Evolutionary conservation across 92 coral and sea anemone genomes (phyloP), one percentile per base, ranked within the genome.

Genomic region (Palythoa caribaeorum): DNA sequence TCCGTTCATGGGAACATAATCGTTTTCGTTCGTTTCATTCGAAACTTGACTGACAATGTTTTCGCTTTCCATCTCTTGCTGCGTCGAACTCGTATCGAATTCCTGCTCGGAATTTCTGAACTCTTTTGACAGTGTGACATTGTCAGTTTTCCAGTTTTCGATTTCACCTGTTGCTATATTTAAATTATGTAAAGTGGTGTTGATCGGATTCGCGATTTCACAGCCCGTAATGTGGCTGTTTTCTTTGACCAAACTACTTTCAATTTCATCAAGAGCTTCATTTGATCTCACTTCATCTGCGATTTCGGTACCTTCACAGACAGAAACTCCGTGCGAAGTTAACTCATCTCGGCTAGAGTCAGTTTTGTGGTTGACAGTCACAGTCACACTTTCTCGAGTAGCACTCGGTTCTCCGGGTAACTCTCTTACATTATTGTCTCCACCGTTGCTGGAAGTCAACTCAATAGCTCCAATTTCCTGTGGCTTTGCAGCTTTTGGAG

Each of bases 81-180:
- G 86, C 65, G 86, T 57, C 76, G 59, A 38, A 51, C 11, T 65
- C 39, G 86, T 66, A 81, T 81, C 86, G 57, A 28, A 2, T 81
- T 81, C 63, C 62, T 12, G 75, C 2, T 63, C 73, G 73, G 54
- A 63, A 66, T 11, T 38, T 17, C 35, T 35, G 73, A 40, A 13
- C 72, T 39, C 52, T 8, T 66, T 48, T 28, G 75, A 48, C 60
- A 15, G 6, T 1, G 54, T n/a, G 86, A 16, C 86, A 65, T 28
- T 80, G 59, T 80, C 85, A 20, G n/a, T 40, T 65, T 66, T 71
- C 66, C 60, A 66, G 86, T 40, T 66, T 63, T 66, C 53, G 66
- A 28, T 81, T 81, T 81, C 86, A 65, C 76, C 76, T 81, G 86
- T 81, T 81, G 86, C 86, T 81, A 66, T 81, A 81, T 81, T 65